Conservation (phyloP, 2,113 vertebrate genomes). For the Natator depressus region DNA sequence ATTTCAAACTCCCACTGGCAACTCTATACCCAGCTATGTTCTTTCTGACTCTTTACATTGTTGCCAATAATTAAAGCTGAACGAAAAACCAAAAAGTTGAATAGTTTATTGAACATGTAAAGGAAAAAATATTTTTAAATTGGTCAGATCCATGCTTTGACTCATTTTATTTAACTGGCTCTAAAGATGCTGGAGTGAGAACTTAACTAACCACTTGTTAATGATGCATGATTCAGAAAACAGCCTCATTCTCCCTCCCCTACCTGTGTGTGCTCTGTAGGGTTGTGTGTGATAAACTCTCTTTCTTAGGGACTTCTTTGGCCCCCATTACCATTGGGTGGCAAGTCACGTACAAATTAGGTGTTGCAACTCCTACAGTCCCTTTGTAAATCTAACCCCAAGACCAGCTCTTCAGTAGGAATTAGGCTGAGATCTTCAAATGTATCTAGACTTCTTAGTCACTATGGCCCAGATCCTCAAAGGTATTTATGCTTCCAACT, state of each 20-base stretch:
- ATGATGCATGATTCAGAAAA: constrained; percentile 74
- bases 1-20: constrained; percentile 32
- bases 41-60: constrained; percentile 19
- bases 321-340: neutral
- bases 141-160: constrained; percentile 76
- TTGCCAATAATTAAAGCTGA: constrained; percentile 58
- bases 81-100: constrained; percentile 55
- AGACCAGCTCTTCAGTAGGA: no score
- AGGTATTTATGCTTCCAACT: fast-evolving
- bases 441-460: no score
- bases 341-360: no score
- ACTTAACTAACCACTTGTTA: constrained; percentile 76
- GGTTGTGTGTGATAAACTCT: constrained; percentile 49
- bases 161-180: constrained; percentile 75
- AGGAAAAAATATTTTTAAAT: constrained; percentile 75
- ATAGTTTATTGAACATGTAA: constrained; percentile 75
- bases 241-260: constrained; percentile 56
- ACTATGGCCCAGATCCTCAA: no score
- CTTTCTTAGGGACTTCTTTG: neutral
- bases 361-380: no score
- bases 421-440: no score
- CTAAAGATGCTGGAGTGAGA: constrained; percentile 77
- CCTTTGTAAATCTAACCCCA: no score
- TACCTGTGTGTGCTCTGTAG: constrained; percentile 55
- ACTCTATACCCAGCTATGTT: constrained; percentile 26